Evolutionary conservation across 2,888 invertebrate species (phyloP), one percentile per base, ranked within the genome.

Genomic region (Stenurella melanura): DNA sequence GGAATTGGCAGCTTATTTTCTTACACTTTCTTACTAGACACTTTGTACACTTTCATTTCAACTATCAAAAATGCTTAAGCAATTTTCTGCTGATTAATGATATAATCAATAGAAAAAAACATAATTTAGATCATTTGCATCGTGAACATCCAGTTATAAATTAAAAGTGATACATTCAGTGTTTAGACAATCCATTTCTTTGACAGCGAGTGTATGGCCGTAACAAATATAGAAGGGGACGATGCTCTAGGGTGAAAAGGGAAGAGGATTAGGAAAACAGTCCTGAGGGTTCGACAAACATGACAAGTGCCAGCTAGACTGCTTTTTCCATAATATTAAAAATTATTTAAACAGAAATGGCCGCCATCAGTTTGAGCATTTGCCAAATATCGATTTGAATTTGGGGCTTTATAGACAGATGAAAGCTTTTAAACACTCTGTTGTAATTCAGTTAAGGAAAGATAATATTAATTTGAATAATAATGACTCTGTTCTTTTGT

Each of bases 391-490:
- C 57, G 67, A 64, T 67, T 61, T 67, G 60, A 72, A 67, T 71
- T 64, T 70, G 66, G 34, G 72, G 50, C 58, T 71, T 38, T 60
- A 70, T 70, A 70, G 70, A 61, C 70, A 70, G 70, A 67, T 67
- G 72, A 72, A 76, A 66, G 73, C 76, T 76, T 71, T 67, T 66
- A 75, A 75, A 66, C 72, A 75, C 57, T 73, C 76, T 57, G 61
- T 17, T 50, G 61, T 76, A 73, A 76, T 76, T 76, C 61, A 68
- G 66, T 72, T 72, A 60, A 73, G 68, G 73, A 72, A 76, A 73
- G 76, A 76, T 76, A 76, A 76, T 76, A 76, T 76, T 76, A 76
- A 76, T 76, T 76, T 76, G 76, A 76, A 76, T 76, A 76, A 76
- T 76, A 76, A 76, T 76, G 73, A 76, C 60, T 42, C 73, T 64